Evolutionary conservation across 2,113 vertebrate genomes (phyloP).

Genomic region (Tamias sibiricus): DNA sequence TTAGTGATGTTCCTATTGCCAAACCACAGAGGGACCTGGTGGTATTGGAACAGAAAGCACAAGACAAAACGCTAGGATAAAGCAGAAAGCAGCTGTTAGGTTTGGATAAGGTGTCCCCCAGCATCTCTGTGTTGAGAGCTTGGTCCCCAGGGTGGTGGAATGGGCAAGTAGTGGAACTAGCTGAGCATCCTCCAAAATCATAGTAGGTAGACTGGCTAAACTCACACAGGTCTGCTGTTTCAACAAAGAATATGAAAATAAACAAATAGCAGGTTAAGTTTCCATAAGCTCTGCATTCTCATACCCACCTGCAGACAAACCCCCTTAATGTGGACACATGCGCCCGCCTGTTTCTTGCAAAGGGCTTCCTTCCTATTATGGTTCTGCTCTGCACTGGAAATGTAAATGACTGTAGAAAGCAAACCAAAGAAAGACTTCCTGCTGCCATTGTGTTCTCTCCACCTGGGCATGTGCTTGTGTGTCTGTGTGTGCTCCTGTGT

Average conservation of each 20-base stretch:
- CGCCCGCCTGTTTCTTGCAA: background rate
- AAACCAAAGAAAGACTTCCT: background rate
- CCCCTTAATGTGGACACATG: background rate
- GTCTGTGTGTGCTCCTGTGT: too few species aligned
- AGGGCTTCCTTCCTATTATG: background rate
- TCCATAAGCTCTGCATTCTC: slow-evolving; percentile 16
- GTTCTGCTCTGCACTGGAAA: background rate
- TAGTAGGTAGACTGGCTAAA: background rate
- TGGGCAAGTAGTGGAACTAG: background rate
- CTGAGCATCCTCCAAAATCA: background rate
- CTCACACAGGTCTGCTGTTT: background rate
- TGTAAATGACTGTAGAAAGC: background rate
- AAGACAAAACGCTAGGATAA: background rate
- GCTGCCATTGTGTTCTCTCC: background rate
- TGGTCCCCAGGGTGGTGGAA: background rate
- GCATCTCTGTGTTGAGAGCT: background rate
- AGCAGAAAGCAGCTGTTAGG: background rate
- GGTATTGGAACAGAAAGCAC: background rate
- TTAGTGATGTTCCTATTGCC: background rate
- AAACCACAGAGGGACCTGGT: background rate
- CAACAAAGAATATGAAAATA: slow-evolving; percentile 31
- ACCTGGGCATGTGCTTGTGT: rapidly evolving
- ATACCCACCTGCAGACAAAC: background rate
- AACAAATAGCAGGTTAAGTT: slow-evolving; percentile 2
- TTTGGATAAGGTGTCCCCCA: background rate